Evolutionary conservation across 2,888 invertebrate genomes (phyloP).

Genomic region (Salticus scenicus): DNA sequence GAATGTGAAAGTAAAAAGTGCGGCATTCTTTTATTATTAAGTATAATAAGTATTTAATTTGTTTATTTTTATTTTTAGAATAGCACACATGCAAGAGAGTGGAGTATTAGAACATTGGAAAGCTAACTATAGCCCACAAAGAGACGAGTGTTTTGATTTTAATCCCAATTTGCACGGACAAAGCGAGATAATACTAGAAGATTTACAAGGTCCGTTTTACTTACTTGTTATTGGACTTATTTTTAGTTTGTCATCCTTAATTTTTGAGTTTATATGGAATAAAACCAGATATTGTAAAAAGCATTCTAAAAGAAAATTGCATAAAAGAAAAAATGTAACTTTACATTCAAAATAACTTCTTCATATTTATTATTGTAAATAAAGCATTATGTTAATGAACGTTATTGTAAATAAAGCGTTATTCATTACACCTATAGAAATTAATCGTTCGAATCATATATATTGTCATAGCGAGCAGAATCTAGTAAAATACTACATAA

Average conservation of each 20-base stretch:
- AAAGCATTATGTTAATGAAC: too few species aligned
- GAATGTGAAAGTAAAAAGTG: too few species aligned
- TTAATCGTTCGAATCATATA: too few species aligned
- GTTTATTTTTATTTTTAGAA: constrained; percentile 22
- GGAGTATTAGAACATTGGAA: constrained; percentile 45
- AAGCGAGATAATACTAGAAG: constrained; percentile 36
- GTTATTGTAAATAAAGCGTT: neutral
- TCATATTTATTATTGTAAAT: too few species aligned
- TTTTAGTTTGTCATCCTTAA: neutral
- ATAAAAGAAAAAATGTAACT: neutral
- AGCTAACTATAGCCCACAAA: constrained; percentile 19
- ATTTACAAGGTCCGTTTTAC: constrained; percentile 54
- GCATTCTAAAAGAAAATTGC: neutral
- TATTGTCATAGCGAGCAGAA: too few species aligned
- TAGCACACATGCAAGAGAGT: constrained; percentile 41
- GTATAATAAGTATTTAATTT: too few species aligned
- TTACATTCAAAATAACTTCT: too few species aligned
- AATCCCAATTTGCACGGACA: neutral
- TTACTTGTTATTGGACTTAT: constrained; percentile 17
- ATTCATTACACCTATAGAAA: too few species aligned
- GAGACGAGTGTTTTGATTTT: constrained; percentile 47
- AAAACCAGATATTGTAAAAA: neutral
- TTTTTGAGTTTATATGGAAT: neutral
- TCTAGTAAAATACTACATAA: too few species aligned
- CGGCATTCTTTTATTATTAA: too few species aligned